Conservation (phyloP, 2,113 vertebrate genomes). For the Tychaedon coryphoeus region DNA sequence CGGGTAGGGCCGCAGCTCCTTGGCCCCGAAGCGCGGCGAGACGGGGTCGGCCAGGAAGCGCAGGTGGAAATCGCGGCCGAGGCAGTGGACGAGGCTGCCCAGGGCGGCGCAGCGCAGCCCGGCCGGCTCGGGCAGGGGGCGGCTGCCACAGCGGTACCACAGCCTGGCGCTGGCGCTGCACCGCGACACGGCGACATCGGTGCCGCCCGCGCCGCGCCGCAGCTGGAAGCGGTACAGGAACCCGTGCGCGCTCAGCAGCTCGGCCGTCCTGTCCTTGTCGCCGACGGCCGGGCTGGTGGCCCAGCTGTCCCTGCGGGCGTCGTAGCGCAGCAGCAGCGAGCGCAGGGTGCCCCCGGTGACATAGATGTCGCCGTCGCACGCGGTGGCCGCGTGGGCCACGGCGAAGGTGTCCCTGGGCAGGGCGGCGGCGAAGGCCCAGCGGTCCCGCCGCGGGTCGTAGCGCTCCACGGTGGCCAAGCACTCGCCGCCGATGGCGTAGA, state of each 20-base stretch:
- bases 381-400: conserved; percentile 84
- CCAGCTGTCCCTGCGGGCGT: neutral
- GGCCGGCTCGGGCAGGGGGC: conserved; percentile 37
- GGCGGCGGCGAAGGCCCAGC: conserved; percentile 58
- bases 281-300: accelerated
- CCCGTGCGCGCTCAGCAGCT: conserved; percentile 77
- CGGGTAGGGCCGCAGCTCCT: conserved; percentile 76
- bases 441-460: conserved; percentile 84
- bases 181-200: conserved; percentile 78
- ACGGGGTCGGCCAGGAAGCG: conserved; percentile 83
- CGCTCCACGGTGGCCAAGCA: conserved; percentile 88
- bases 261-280: conserved; percentile 73
- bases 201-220: conserved; percentile 69
- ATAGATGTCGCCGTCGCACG: conserved; percentile 82
- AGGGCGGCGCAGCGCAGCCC: conserved; percentile 80
- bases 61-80: conserved; percentile 77
- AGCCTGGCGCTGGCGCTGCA: conserved; percentile 81
- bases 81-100: conserved; percentile 79
- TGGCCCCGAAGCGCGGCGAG: conserved; percentile 81
- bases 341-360: conserved; percentile 86
- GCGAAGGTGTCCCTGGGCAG: conserved; percentile 76
- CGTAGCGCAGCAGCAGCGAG: conserved; percentile 83
- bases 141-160: conserved; percentile 85
- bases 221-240: conserved; percentile 91
- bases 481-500: conserved; percentile 93